Evolutionary conservation across 2,888 invertebrate species (phyloP).

Genomic region (Drosophila rellima): DNA sequence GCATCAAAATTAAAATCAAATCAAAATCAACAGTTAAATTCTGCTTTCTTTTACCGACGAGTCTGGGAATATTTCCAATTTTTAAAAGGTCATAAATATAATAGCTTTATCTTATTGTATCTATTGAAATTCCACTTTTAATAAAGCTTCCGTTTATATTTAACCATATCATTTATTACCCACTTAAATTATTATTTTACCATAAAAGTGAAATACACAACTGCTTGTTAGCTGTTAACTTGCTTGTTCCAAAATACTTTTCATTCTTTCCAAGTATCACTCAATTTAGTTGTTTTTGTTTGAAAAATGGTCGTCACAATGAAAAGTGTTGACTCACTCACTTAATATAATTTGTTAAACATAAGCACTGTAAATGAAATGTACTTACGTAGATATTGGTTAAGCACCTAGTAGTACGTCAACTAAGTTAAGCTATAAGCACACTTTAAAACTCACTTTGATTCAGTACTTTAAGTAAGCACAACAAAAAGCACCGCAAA

Average conservation of each 20-base stretch:
- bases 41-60: neutral
- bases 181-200: neutral
- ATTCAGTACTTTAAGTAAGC: slow-evolving; percentile 40
- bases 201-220: slow-evolving; percentile 20
- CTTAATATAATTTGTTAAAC: slow-evolving; percentile 56
- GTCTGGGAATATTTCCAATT: neutral
- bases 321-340: slow-evolving; percentile 49
- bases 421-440: slow-evolving; percentile 61
- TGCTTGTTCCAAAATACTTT: slow-evolving; percentile 59
- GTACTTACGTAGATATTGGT: slow-evolving; percentile 60
- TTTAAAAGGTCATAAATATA: neutral
- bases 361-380: slow-evolving; percentile 69
- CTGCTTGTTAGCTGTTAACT: slow-evolving; percentile 74
- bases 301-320: slow-evolving; percentile 30
- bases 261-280: slow-evolving; percentile 49
- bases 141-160: neutral
- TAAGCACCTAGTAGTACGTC: slow-evolving; percentile 71
- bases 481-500: slow-evolving; percentile 32
- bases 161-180: neutral
- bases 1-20: neutral
- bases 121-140: neutral
- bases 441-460: slow-evolving; percentile 38
- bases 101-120: neutral
- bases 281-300: slow-evolving; percentile 35
- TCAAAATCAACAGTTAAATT: neutral